Base-by-base conservation (phyloP, 2,888 invertebrate species). In the Anodontia alba region DNA sequence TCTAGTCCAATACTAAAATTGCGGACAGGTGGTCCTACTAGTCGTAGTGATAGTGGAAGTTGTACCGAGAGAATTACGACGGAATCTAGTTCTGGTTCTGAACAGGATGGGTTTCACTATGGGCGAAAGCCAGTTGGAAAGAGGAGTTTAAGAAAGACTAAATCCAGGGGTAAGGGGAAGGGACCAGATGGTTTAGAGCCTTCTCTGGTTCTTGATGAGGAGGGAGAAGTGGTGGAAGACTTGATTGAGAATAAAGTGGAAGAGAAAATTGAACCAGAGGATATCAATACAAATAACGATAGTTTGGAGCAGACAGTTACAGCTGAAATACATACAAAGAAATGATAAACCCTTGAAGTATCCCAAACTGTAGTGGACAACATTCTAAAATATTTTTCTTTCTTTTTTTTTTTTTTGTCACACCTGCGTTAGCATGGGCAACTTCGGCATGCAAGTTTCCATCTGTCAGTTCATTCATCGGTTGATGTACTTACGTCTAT, bases 151-250 rank as follows among this genome's bases (percentile, higher is more conserved):
- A 80, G 93, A 12, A 93, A 93, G 78, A 93, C 93, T 8, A 92
- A 91, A 78, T 93, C 93, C 12, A 87, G 92, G 0, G 93, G 93
- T 0, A 92, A 92, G 78, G 93, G 93, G 0, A 93, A 93, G 79
- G 93, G 93, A 15, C 85, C 89, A 2, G 90, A 88, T n/a, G 88
- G 86, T 62, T 75, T 91, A 67, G 89, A 88, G n/a, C 89, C 91
- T 33, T 83, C 84, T 8, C 75, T 89, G 12, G 76, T 90, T 72
- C 80, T 91, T 17, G 91, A 90, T 72, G 91, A 92, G 33, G 62
- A 91, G 12, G 90, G 88, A 12, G 74, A 84, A 20, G 89, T 88
- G 43, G 85, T 86, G n/a, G 70, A 68, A 23, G 83, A 83, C 29
- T 72, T 76, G 38, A 31, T 69, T 29, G 71, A 80, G 70, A 66